phyloP scores from a whole-genome alignment of 1,140 invertebrate species.

The Dendrolimus kikuchii region DNA sequence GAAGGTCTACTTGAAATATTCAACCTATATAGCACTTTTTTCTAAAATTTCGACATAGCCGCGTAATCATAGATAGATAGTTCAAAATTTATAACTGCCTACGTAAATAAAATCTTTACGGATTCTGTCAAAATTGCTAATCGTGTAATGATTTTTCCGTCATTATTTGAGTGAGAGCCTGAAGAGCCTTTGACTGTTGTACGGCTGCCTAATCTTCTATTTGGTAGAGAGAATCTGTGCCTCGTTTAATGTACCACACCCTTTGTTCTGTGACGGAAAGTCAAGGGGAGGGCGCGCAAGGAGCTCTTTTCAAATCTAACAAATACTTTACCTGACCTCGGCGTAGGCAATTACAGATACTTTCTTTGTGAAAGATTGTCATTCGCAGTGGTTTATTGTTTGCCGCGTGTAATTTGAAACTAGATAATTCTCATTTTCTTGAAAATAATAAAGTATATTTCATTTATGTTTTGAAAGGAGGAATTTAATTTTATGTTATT shows the following conservation, averaged over 20 bases:
- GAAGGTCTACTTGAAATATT: too few species aligned
- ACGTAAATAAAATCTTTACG: too few species aligned
- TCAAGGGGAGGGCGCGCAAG: conserved; percentile 37
- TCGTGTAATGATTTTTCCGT: too few species aligned
- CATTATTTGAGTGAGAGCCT: too few species aligned
- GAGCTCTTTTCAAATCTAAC: conserved; percentile 39
- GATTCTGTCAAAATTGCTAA: too few species aligned
- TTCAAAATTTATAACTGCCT: too few species aligned
- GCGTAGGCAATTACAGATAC: conserved; percentile 43
- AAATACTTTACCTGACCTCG: conserved; percentile 38
- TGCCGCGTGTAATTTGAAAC: conserved; percentile 7
- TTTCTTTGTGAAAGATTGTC: conserved; percentile 36
- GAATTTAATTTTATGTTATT: background rate
- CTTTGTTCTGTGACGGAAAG: conserved; percentile 47
- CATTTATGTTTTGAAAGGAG: background rate
- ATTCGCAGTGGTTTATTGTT: conserved; percentile 20
- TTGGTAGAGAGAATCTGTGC: conserved; percentile 12
- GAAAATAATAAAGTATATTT: background rate
- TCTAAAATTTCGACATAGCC: too few species aligned
- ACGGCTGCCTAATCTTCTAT: too few species aligned
- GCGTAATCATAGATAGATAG: too few species aligned
- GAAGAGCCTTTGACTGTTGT: too few species aligned
- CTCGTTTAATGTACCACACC: conserved; percentile 28
- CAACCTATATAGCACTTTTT: too few species aligned
- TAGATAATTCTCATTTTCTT: background rate